Evolutionary conservation across 1,140 invertebrate genomes (phyloP), one percentile per base, ranked within the genome.

Genomic region (Ostrea edulis): DNA sequence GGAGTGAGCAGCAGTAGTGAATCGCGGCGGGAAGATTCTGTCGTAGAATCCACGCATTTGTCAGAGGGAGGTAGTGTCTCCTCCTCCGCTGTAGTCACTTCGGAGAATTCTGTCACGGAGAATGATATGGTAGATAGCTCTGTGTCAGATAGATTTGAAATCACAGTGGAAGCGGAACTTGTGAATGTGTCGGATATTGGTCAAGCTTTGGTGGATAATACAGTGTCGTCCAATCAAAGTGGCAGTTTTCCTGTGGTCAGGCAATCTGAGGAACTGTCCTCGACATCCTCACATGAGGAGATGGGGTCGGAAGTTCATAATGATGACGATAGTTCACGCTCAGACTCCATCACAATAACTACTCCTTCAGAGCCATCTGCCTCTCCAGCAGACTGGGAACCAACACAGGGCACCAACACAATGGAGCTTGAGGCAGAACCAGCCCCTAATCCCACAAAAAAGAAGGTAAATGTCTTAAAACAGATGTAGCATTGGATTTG

Each of bases 391-490:
- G 77, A 82, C 53, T 87, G 54, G 12, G 55, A 81, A 83, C 52
- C 81, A n/a, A 9, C 81, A 25, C 68, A 71, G 22, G 68, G 68
- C 9, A 12, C 68, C 68, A 71, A 25, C 68, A 71, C 22, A 20
- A 84, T 86, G 55, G 51, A 83, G 55, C 58, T 54, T 94, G 90
- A 84, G 55, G 68, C 90, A 85, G 77, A 51, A 29, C 82, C 87
- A 85, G 93, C 90, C 83, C 92, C 35, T 44, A 44, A 44, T 44
- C 35, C 93, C 22, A 87, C 95, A 62, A 96, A 96, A 90, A 94
- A 95, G 92, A 96, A 96, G 95, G 95, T 96, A 93, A 93, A 93
- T 90, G 91, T 22, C 71, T 44, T 58, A 14, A 44, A 11, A 20
- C 12, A 58, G 55, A 58, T 14, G 12, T 58, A 5, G 14, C 0